Percentiles rank a stretch among this genome's conserved stretches.
Conservation (phyloP, 2,797 vertebrate genomes). For the Scomberomorus guttatus region DNA sequence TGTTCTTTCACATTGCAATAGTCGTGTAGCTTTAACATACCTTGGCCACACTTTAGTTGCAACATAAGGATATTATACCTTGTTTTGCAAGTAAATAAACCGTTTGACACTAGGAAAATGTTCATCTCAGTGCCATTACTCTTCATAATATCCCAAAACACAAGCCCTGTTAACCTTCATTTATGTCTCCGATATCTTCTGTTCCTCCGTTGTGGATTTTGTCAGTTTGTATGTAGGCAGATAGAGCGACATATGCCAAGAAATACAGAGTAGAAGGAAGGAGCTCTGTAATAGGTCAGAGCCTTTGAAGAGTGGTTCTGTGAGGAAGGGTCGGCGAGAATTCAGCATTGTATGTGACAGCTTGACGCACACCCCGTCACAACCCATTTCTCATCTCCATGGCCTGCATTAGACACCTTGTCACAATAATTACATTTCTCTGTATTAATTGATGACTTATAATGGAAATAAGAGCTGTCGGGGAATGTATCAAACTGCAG, state of each 20-base stretch:
- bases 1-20: neutral
- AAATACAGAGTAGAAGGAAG: constrained; percentile 23
- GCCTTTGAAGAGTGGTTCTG: constrained; percentile 43
- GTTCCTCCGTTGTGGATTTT: neutral
- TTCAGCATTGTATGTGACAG: constrained; percentile 63
- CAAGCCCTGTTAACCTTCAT: neutral
- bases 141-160: neutral
- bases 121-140: neutral
- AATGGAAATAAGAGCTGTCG: constrained; percentile 84
- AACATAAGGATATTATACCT: neutral
- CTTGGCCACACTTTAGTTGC: neutral
- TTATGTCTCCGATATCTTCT: neutral
- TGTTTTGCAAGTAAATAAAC: neutral
- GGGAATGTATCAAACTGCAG: constrained; percentile 83
- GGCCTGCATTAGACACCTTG: constrained; percentile 74
- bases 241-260: constrained; percentile 20
- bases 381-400: constrained; percentile 74
- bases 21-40: neutral
- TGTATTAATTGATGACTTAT: constrained; percentile 85
- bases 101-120: neutral
- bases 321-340: constrained; percentile 46
- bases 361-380: constrained; percentile 77
- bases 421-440: constrained; percentile 85
- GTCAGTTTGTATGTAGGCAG: constrained; percentile 13
- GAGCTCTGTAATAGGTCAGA: constrained; percentile 36